These are phyloP conservation scores for Lasioglossum leucozonium DNA, from an alignment of 2,888 invertebrate species.

Conservation along the genomic window DNA sequence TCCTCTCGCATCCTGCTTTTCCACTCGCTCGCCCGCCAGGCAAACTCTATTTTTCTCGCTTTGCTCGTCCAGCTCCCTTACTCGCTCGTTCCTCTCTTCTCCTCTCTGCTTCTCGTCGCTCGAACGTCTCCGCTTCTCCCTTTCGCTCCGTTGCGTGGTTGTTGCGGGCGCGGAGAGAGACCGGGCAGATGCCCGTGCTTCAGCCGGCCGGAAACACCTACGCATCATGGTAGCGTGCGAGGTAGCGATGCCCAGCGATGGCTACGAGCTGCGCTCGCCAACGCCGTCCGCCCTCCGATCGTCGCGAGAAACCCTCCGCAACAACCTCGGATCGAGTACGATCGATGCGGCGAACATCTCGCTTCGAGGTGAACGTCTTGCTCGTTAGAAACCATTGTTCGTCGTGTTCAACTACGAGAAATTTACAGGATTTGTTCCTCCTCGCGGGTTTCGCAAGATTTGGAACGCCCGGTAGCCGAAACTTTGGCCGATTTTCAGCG, in stretches of 20 bases:
- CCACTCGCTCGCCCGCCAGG: constrained; percentile 47
- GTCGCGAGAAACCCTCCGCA: not conserved
- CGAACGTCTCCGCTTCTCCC: constrained; percentile 8
- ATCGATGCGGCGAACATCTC: not conserved
- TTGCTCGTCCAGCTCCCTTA: constrained; percentile 55
- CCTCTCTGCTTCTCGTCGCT: constrained; percentile 18
- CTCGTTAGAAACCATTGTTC: not conserved
- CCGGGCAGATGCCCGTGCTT: constrained; percentile 69
- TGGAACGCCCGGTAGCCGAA: not conserved
- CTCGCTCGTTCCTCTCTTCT: constrained; percentile 1
- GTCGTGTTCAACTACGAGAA: not conserved
- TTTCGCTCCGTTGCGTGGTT: constrained; percentile 19
- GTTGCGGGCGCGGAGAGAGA: constrained; percentile 39
- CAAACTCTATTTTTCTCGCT: constrained; percentile 66
- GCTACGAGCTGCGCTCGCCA: constrained; percentile 58
- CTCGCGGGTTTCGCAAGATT: not conserved
- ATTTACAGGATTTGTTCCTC: not conserved
- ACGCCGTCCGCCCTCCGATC: not conserved
- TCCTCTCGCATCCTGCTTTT: constrained; percentile 51
- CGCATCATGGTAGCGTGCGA: constrained; percentile 72
- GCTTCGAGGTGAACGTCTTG: not conserved
- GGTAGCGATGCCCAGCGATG: constrained; percentile 61
- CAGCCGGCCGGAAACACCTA: constrained; percentile 80
- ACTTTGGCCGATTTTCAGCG: not conserved
- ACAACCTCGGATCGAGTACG: too few relatives aligned